phyloP scores from a whole-genome alignment of 2,113 vertebrate genomes.

The Theropithecus gelada region DNA sequence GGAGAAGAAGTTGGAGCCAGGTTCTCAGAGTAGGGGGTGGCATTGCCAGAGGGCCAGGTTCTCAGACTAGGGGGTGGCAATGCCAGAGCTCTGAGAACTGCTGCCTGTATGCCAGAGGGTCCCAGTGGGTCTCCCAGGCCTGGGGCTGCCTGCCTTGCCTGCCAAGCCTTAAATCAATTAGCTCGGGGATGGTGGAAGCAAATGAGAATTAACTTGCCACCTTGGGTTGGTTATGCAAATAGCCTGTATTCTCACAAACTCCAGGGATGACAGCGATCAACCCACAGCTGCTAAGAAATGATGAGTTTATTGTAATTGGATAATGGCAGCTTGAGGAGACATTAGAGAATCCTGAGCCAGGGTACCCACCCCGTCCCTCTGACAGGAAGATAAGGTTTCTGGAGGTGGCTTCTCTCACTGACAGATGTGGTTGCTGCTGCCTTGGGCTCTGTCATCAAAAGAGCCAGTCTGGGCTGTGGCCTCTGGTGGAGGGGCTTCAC shows the following conservation, averaged over 20 bases:
- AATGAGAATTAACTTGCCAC: slow-evolving; percentile 65
- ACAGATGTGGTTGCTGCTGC: neutral
- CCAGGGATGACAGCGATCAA: slow-evolving; percentile 14
- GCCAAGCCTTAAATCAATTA: slow-evolving; percentile 50
- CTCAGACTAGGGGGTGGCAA: neutral
- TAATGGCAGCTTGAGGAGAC: neutral
- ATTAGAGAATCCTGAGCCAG: neutral
- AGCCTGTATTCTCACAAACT: slow-evolving; percentile 27
- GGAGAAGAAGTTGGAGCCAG: neutral
- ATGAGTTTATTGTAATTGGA: slow-evolving; percentile 71
- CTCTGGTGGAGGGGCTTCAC: neutral
- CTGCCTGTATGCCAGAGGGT: neutral
- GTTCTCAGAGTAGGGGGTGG: neutral
- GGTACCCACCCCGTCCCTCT: neutral
- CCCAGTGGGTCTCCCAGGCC: neutral
- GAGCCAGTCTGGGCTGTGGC: neutral
- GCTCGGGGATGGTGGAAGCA: slow-evolving; percentile 20
- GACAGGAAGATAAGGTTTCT: neutral
- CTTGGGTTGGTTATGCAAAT: slow-evolving; percentile 71
- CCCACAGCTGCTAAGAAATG: slow-evolving; percentile 1
- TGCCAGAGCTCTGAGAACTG: neutral
- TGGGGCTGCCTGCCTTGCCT: neutral
- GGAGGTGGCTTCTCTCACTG: neutral
- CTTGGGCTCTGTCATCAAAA: neutral
- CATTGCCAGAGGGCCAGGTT: neutral